Percentiles rank a stretch among this genome's conserved stretches.
phyloP scores from a whole-genome alignment of 2,113 vertebrate genomes.

The Chauna torquata region DNA sequence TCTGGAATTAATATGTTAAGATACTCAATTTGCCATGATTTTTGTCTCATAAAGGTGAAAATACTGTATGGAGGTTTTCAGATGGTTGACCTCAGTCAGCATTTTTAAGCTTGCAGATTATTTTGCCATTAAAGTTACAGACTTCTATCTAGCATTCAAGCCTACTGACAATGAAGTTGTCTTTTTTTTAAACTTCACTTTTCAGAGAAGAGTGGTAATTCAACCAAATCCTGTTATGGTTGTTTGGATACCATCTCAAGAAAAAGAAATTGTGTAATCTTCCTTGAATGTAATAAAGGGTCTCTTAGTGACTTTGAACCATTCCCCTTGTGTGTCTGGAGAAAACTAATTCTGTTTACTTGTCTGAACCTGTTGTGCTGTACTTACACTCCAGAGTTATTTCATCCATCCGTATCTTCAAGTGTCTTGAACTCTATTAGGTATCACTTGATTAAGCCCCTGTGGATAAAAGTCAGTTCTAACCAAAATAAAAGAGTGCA shows the following conservation, averaged over 20 bases:
- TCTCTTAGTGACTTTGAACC: constrained; percentile 9
- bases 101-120: neutral
- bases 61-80: neutral
- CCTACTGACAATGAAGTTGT: neutral
- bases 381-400: neutral
- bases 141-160: neutral
- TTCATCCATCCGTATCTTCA: neutral
- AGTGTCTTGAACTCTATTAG: neutral
- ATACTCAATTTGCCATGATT: neutral
- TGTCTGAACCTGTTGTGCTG: constrained; percentile 1
- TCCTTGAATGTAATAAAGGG: neutral
- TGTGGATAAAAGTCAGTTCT: neutral
- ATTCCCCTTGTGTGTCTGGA: constrained; percentile 41
- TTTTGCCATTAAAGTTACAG: neutral
- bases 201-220: neutral
- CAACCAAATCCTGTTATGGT: neutral
- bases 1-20: neutral
- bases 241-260: neutral
- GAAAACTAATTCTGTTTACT: constrained; percentile 20
- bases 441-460: constrained; percentile 28
- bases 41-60: neutral
- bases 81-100: neutral
- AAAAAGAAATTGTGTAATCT: neutral
- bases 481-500: neutral
- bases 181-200: neutral